Percentiles rank a stretch among this genome's conserved stretches.
phyloP scores from a whole-genome alignment of 2,888 invertebrate genomes.

The Amblyteles armatorius region DNA sequence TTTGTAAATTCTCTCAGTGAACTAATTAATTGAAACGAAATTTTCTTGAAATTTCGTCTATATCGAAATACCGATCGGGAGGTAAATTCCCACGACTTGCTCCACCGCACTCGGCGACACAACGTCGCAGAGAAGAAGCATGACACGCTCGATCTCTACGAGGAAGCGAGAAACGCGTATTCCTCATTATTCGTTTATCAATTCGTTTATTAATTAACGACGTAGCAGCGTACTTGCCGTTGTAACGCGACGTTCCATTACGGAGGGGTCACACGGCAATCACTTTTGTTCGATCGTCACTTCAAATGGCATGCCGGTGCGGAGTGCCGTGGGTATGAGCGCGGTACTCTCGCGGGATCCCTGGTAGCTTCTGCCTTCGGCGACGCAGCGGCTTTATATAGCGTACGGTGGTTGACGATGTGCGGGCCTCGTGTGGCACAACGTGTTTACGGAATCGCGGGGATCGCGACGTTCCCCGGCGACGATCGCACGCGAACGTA shows the following conservation, averaged over 20 bases:
- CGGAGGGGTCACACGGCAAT: slow-evolving; percentile 33
- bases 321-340: slow-evolving; percentile 27
- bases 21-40: no score
- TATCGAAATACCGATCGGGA: no score
- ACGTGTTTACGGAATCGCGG: slow-evolving; percentile 64
- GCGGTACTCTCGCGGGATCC: slow-evolving; percentile 60
- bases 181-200: not conserved
- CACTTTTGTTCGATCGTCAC: slow-evolving; percentile 50
- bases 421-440: slow-evolving; percentile 41
- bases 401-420: slow-evolving; percentile 45
- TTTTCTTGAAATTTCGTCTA: no score
- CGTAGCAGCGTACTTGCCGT: slow-evolving; percentile 68
- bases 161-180: not conserved
- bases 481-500: not conserved
- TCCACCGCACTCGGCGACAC: slow-evolving; percentile 16
- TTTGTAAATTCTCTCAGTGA: no score
- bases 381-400: slow-evolving; percentile 62
- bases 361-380: slow-evolving; percentile 61
- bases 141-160: not conserved
- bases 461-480: slow-evolving; percentile 47
- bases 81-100: not conserved
- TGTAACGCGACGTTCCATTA: slow-evolving; percentile 67
- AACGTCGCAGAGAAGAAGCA: slow-evolving; percentile 18
- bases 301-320: slow-evolving; percentile 47
- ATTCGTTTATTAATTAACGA: slow-evolving; percentile 26